Evolutionary conservation across 2,888 invertebrate species (phyloP), one percentile per base, ranked within the genome.

Genomic region (Napeogenes sylphis): DNA sequence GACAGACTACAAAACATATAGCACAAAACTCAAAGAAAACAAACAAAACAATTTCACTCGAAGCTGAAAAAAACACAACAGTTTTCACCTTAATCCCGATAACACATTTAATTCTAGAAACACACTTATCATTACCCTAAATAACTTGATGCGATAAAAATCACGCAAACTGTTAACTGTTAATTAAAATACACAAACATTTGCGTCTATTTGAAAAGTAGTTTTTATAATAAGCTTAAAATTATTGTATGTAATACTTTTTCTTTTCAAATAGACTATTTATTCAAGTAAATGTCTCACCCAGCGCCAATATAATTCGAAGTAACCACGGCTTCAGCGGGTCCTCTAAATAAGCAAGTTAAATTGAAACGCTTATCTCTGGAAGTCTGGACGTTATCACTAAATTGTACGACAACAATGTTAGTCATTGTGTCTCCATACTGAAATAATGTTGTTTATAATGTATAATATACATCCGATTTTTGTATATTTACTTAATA

Each of bases 341-440:
- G 97, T 38, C 97, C 97, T 72, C 97, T 93, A 85, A 97, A 97
- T 62, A 97, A 92, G 78, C 97, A 98, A n/a, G 97, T 98, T 68
- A 98, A 88, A 82, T 98, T 98, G 86, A 97, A 98, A 12, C 97
- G 92, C 77, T 97, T 97, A 83, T 98, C 97, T 66, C 95, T 91
- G 30, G 96, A 95, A 0, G 97, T 97, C 88, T 97, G 97, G 1
- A 98, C 97, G 77, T 95, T 95, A 83, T 98, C 97, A 72, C 97
- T 97, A 90, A 97, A 97, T 81, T 98, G 97, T 0, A 98, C 97
- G 30, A 97, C 97, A 4, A 97, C 96, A 69, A 98, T 97, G 78
- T 97, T 98, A 64, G 97, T 97, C 94, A 97, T 95, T 4, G 97
- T 96, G 77, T 98, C 97, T 4, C 96, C 97, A 75, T 95, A 97